Evolutionary conservation across 2,888 invertebrate genomes (phyloP).

Genomic region (Lampropteryx suffumata): DNA sequence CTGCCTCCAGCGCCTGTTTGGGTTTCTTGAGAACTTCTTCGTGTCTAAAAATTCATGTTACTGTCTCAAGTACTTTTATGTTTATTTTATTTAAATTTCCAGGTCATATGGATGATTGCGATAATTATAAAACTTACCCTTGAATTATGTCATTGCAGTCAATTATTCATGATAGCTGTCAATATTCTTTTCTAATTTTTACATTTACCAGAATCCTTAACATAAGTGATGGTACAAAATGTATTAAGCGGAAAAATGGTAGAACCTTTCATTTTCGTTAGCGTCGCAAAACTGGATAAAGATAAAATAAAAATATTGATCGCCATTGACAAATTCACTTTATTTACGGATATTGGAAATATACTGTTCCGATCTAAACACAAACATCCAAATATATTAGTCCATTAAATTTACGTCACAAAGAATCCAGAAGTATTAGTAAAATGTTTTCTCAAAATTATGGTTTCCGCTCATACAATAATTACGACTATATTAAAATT

Average conservation of each 20-base stretch:
- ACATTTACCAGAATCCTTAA: not conserved
- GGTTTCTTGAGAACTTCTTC: slow-evolving; percentile 75
- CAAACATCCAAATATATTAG: slow-evolving; percentile 69
- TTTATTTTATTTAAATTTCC: not conserved
- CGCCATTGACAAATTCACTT: slow-evolving; percentile 73
- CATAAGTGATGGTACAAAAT: slow-evolving; percentile 5
- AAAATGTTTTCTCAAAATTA: slow-evolving; percentile 79
- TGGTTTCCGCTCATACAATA: slow-evolving; percentile 55
- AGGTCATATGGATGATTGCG: slow-evolving; percentile 49
- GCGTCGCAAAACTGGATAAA: slow-evolving; percentile 64
- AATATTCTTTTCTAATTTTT: no score
- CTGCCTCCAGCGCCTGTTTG: slow-evolving; percentile 71
- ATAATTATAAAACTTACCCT: slow-evolving; percentile 17
- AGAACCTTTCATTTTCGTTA: slow-evolving; percentile 57
- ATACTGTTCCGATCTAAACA: slow-evolving; percentile 74
- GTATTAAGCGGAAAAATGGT: slow-evolving; percentile 73
- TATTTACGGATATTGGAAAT: slow-evolving; percentile 75
- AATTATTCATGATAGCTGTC: no score
- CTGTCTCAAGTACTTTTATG: not conserved
- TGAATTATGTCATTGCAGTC: not conserved
- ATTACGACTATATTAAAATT: slow-evolving; percentile 69
- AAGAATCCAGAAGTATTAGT: slow-evolving; percentile 64
- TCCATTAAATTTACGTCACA: slow-evolving; percentile 60
- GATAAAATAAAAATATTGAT: slow-evolving; percentile 57
- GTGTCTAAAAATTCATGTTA: slow-evolving; percentile 50